Evolutionary conservation across 2,888 invertebrate genomes (phyloP).

Genomic region (Polydesmus complanatus): DNA sequence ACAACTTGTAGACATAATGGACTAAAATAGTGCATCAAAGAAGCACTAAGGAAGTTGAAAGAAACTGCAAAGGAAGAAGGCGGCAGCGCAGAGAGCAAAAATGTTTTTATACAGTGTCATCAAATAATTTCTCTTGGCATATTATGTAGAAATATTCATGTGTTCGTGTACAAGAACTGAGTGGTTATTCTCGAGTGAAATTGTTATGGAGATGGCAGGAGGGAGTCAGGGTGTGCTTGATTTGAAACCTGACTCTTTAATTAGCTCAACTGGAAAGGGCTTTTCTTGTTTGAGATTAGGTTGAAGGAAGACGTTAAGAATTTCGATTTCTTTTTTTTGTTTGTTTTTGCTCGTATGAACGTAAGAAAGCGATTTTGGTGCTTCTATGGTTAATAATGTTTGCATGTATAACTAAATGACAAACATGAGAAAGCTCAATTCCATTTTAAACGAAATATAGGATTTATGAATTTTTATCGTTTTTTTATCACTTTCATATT

Average conservation of each 20-base stretch:
- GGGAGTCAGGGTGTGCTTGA: background rate
- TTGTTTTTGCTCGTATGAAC: too few species aligned
- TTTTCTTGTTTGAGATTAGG: too few species aligned
- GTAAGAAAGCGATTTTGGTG: too few species aligned
- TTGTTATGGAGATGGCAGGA: background rate
- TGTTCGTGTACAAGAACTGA: too few species aligned
- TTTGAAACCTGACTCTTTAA: background rate
- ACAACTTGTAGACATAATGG: background rate
- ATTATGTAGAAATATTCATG: background rate
- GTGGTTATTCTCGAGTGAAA: too few species aligned
- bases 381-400: background rate
- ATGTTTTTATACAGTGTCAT: too few species aligned
- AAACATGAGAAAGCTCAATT: background rate
- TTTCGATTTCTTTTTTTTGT: too few species aligned
- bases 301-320: too few species aligned
- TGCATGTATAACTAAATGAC: too few species aligned
- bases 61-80: too few species aligned
- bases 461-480: background rate
- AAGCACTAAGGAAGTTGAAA: background rate
- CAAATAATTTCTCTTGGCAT: background rate
- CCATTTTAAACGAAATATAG: background rate
- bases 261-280: too few species aligned
- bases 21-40: background rate
- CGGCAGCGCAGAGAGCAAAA: too few species aligned
- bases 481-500: background rate